Conservation (phyloP, 2,888 invertebrate genomes). For the Xanthorhoe spadicearia region DNA sequence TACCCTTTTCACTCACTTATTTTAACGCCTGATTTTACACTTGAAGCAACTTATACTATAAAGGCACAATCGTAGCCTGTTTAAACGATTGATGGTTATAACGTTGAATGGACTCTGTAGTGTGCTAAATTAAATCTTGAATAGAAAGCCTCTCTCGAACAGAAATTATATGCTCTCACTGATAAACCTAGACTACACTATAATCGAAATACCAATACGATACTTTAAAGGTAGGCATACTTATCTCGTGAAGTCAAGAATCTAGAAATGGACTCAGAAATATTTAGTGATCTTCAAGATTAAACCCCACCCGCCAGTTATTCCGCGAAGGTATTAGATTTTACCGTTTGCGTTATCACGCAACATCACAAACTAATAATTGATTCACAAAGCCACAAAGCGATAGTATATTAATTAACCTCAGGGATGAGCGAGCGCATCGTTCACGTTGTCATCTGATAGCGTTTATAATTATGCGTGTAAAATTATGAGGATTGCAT, state of each 20-base stretch:
- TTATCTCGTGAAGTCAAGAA: not conserved
- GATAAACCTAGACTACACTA: not conserved
- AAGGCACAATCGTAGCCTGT: constrained; percentile 29
- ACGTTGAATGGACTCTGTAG: constrained; percentile 17
- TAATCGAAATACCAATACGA: too few relatives aligned
- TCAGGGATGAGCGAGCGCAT: constrained; percentile 51
- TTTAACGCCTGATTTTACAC: constrained; percentile 49
- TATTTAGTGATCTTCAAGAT: not conserved
- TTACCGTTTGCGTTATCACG: constrained; percentile 34
- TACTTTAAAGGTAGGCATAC: too few relatives aligned
- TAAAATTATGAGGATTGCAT: constrained; percentile 59
- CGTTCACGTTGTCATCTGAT: constrained; percentile 56
- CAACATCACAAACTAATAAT: constrained; percentile 46
- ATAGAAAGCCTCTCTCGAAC: not conserved
- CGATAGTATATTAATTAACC: constrained; percentile 52
- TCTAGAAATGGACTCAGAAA: constrained; percentile 8
- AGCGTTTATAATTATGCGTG: constrained; percentile 61
- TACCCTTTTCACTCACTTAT: constrained; percentile 51
- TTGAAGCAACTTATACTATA: constrained; percentile 36
- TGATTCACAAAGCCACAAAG: constrained; percentile 49
- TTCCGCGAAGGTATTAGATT: constrained; percentile 29
- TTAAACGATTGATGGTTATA: constrained; percentile 26
- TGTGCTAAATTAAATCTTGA: not conserved
- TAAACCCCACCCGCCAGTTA: constrained; percentile 15
- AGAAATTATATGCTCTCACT: not conserved